Evolutionary conservation across 2,113 vertebrate genomes (phyloP).

Genomic region (Bubo bubo): DNA sequence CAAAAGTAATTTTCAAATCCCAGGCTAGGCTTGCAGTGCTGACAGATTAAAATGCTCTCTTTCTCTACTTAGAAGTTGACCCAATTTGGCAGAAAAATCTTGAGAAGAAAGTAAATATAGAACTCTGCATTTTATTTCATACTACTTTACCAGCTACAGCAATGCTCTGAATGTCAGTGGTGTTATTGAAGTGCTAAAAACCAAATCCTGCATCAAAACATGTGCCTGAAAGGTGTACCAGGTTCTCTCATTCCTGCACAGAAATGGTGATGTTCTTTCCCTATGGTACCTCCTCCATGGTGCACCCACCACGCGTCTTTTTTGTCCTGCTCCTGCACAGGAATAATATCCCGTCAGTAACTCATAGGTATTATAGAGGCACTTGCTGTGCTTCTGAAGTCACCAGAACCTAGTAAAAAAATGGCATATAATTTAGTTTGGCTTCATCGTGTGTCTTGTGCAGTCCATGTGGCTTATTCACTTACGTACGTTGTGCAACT

Average conservation of each 20-base stretch:
- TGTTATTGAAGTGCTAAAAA: neutral
- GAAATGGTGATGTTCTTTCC: neutral
- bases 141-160: neutral
- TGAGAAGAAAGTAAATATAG: neutral
- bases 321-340: neutral
- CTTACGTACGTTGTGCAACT: accelerated
- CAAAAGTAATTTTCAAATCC: slow-evolving; percentile 13
- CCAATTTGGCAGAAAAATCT: slow-evolving; percentile 22
- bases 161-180: neutral
- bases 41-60: slow-evolving; percentile 19
- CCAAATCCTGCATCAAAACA: neutral
- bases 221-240: neutral
- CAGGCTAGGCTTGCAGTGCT: neutral
- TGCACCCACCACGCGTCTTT: accelerated
- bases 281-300: neutral
- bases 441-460: neutral
- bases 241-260: neutral
- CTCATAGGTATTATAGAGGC: neutral
- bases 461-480: neutral
- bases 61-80: slow-evolving; percentile 9
- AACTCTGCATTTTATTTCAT: neutral
- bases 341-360: neutral
- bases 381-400: neutral
- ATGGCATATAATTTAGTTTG: neutral
- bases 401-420: neutral